Percentiles rank a stretch among this genome's conserved stretches.
phyloP scores from a whole-genome alignment of 2,113 vertebrate species.

The Cettia cetti region DNA sequence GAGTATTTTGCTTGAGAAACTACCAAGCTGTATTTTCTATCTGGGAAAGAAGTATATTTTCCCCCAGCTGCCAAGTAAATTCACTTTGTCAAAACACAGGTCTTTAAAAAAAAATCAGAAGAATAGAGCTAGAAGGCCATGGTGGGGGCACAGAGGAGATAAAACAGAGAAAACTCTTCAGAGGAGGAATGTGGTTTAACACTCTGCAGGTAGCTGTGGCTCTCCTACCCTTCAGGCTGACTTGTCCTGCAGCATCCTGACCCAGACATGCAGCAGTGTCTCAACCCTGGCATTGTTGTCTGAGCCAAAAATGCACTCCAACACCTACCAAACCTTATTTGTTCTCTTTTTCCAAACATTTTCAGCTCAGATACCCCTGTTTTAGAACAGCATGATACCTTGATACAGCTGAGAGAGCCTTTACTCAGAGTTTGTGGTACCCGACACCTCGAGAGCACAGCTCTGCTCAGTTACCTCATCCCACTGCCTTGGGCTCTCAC shows the following conservation, averaged over 20 bases:
- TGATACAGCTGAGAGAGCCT: neutral
- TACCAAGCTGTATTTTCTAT: neutral
- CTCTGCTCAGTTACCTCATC: neutral
- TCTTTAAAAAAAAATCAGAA: neutral
- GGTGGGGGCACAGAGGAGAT: neutral
- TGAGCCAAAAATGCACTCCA: neutral
- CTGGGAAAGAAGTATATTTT: neutral
- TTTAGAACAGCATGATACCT: neutral
- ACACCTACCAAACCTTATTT: neutral
- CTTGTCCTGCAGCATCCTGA: neutral
- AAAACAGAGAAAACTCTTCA: neutral
- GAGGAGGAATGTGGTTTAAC: neutral
- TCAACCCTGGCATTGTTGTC: neutral
- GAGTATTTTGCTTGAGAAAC: neutral
- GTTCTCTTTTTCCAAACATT: neutral
- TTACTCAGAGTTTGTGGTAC: neutral
- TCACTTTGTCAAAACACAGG: neutral
- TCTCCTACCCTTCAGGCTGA: neutral
- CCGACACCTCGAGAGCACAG: neutral
- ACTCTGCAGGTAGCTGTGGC: neutral
- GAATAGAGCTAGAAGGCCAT: neutral
- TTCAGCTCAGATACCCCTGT: neutral
- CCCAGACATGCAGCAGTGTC: neutral
- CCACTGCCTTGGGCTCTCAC: neutral
- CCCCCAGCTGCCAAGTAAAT: neutral